Evolutionary conservation across 1,140 invertebrate genomes (phyloP).

Genomic region (Paraescarpia echinospica): DNA sequence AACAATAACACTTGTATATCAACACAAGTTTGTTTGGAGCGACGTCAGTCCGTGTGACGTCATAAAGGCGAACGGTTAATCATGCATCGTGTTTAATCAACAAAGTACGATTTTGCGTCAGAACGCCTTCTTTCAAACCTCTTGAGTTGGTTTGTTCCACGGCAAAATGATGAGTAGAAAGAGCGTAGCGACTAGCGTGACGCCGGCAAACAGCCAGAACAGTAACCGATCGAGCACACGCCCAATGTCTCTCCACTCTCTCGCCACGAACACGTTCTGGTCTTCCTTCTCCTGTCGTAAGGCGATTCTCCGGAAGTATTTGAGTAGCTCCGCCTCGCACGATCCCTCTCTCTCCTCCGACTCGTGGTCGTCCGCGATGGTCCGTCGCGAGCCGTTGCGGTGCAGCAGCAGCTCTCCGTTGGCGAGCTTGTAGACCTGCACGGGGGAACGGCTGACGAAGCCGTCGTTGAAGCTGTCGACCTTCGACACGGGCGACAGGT

Average conservation of each 20-base stretch:
- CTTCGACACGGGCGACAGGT: background rate
- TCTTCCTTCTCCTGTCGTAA: constrained; percentile 11
- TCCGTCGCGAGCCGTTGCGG: background rate
- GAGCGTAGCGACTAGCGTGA: constrained; percentile 61
- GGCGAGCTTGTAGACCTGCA: background rate
- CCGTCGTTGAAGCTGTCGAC: constrained; percentile 9
- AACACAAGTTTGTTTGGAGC: background rate
- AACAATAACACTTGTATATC: background rate
- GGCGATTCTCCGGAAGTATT: background rate
- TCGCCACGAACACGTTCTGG: background rate
- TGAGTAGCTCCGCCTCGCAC: background rate
- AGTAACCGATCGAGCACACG: constrained; percentile 45
- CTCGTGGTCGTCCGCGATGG: background rate
- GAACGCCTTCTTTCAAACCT: background rate
- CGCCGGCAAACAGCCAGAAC: constrained; percentile 67
- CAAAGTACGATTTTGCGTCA: background rate
- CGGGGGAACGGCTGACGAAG: background rate
- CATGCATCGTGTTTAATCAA: background rate
- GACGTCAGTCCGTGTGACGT: background rate
- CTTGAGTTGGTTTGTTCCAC: background rate
- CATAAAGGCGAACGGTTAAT: background rate
- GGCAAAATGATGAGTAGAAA: constrained; percentile 55
- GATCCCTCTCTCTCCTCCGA: background rate
- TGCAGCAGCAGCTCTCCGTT: background rate
- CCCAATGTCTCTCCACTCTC: constrained; percentile 16